These are phyloP conservation scores for Parasteatoda tepidariorum DNA, from an alignment of 1,140 invertebrate species.

Conservation along the genomic window DNA sequence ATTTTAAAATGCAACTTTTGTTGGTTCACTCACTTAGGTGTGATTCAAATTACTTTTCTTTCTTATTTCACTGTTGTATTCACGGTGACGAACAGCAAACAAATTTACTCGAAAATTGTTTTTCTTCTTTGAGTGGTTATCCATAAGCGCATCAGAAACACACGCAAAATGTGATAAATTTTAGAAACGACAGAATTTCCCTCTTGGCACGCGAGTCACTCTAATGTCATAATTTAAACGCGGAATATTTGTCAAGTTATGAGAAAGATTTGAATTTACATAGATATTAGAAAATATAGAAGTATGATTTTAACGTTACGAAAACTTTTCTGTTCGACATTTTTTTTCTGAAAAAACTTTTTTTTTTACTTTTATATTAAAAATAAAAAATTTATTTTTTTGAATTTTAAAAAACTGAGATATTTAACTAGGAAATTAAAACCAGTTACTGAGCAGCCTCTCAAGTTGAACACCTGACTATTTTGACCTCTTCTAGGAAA, in stretches of 20 bases:
- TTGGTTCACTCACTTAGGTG: conserved; percentile 6
- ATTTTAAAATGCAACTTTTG: conserved; percentile 32
- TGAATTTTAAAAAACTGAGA: too few species aligned
- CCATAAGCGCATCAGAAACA: conserved; percentile 14
- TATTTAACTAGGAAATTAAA: too few species aligned
- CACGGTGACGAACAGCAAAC: conserved; percentile 14
- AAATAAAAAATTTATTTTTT: too few species aligned
- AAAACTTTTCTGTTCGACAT: too few species aligned
- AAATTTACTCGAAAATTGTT: background rate
- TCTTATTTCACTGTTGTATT: background rate
- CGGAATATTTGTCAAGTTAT: conserved; percentile 33
- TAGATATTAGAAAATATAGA: conserved; percentile 41
- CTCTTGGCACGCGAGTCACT: background rate
- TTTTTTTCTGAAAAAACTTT: too few species aligned
- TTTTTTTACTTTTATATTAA: too few species aligned
- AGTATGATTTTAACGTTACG: too few species aligned
- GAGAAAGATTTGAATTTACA: conserved; percentile 43
- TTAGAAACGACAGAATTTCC: background rate
- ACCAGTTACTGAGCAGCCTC: too few species aligned
- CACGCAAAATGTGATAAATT: conserved; percentile 42
- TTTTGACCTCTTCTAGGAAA: too few species aligned
- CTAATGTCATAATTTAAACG: conserved; percentile 22
- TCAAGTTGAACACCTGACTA: too few species aligned
- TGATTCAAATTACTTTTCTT: conserved; percentile 16
- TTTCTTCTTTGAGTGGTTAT: conserved; percentile 1